These are phyloP conservation scores for Bubo scandiacus DNA, from an alignment of 2,113 vertebrate species.

Conservation along the genomic window DNA sequence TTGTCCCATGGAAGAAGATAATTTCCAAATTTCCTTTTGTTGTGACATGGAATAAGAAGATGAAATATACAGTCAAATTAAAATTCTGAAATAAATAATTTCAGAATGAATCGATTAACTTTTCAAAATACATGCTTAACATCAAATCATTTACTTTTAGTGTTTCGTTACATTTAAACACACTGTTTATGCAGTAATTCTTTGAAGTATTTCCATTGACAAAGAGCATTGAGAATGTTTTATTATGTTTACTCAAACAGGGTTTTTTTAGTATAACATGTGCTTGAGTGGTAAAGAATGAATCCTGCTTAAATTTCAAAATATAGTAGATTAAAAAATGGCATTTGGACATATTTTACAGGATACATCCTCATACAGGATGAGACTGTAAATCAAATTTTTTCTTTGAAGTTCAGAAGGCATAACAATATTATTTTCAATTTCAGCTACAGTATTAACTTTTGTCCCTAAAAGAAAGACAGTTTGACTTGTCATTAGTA, in stretches of 20 bases:
- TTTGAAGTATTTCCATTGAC: neutral
- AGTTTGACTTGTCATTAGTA: neutral
- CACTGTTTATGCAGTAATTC: neutral
- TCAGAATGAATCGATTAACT: neutral
- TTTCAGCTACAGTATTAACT: neutral
- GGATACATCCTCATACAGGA: neutral
- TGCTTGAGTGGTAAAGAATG: neutral
- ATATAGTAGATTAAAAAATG: neutral
- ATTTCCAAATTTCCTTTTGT: neutral
- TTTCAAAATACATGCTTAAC: neutral
- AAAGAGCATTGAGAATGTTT: neutral
- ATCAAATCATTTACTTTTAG: neutral
- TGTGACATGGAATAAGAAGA: neutral
- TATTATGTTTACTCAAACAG: neutral
- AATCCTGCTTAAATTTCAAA: neutral
- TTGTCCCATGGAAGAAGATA: neutral
- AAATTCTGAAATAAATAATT: neutral
- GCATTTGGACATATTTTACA: neutral
- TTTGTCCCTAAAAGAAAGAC: neutral
- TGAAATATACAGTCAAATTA: neutral
- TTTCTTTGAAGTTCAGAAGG: neutral
- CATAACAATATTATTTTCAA: neutral
- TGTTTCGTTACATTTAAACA: neutral
- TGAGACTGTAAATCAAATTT: neutral
- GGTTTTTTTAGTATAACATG: neutral